These are phyloP conservation scores for Psammodynastes pulverulentus DNA, from an alignment of 2,113 vertebrate genomes.

Conservation along the genomic window DNA sequence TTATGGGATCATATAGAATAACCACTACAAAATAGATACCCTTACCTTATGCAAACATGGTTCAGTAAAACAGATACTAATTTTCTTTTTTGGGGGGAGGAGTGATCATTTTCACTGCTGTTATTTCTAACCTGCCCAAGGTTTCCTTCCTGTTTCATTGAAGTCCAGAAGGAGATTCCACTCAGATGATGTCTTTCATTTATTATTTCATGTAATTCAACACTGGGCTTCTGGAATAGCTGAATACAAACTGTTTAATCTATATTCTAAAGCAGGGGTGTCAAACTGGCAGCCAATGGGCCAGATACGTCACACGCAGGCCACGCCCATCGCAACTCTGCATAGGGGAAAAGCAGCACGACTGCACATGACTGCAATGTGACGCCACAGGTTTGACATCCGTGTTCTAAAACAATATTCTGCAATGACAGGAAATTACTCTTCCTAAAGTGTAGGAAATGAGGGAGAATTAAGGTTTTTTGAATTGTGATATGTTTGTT, in stretches of 20 bases:
- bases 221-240: neutral
- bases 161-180: neutral
- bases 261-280: neutral
- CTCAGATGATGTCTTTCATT: neutral
- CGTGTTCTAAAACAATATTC: neutral
- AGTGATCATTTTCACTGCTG: neutral
- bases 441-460: neutral
- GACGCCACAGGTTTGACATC: too few relatives aligned
- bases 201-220: neutral
- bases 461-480: neutral
- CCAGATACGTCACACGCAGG: too few relatives aligned
- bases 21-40: neutral
- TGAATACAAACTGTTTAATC: neutral
- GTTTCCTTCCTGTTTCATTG: neutral
- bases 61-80: neutral
- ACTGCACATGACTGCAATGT: too few relatives aligned
- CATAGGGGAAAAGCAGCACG: too few relatives aligned
- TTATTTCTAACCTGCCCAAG: neutral
- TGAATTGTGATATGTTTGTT: neutral
- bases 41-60: neutral
- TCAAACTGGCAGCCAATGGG: too few relatives aligned
- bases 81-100: neutral
- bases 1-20: neutral
- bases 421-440: conserved; percentile 37
- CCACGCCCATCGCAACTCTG: too few relatives aligned